Evolutionary conservation across 2,888 invertebrate genomes (phyloP).

Genomic region (Melipona beecheii): DNA sequence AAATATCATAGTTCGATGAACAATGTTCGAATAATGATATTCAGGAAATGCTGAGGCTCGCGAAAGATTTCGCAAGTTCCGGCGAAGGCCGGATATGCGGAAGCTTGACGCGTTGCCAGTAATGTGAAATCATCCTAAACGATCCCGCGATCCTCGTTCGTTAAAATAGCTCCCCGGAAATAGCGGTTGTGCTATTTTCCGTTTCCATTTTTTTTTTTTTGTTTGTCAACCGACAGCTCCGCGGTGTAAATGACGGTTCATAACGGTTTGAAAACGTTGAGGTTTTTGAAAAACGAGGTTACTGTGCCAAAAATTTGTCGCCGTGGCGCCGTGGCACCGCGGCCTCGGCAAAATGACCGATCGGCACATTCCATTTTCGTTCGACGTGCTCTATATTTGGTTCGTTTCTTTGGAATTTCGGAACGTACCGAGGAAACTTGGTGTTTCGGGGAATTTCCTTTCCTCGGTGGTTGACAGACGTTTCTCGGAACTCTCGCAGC

Average conservation of each 20-base stretch:
- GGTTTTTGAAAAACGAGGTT: slow-evolving; percentile 1
- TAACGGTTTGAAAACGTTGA: neutral
- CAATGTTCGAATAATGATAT: slow-evolving; percentile 6
- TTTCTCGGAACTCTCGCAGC: too few relatives aligned
- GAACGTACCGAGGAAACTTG: neutral
- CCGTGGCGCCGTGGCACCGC: neutral
- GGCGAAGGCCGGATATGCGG: slow-evolving; percentile 40
- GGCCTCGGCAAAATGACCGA: neutral
- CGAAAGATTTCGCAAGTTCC: slow-evolving; percentile 10
- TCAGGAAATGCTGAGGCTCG: slow-evolving; percentile 24
- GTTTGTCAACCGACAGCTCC: slow-evolving; percentile 37
- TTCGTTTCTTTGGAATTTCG: neutral
- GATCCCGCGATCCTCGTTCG: neutral
- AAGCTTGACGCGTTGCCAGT: slow-evolving; percentile 52
- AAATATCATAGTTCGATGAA: slow-evolving; percentile 42
- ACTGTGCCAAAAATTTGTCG: slow-evolving; percentile 29
- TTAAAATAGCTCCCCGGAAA: slow-evolving; percentile 42
- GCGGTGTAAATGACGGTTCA: slow-evolving; percentile 31
- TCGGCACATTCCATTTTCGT: neutral
- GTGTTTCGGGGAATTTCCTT: neutral
- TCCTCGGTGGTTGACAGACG: neutral
- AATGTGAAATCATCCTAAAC: neutral
- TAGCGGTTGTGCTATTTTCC: neutral
- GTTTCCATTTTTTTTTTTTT: too few relatives aligned
- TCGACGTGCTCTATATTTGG: neutral